Base-by-base conservation (phyloP, 23 tunicate species). In the Ascidia mentula region DNA sequence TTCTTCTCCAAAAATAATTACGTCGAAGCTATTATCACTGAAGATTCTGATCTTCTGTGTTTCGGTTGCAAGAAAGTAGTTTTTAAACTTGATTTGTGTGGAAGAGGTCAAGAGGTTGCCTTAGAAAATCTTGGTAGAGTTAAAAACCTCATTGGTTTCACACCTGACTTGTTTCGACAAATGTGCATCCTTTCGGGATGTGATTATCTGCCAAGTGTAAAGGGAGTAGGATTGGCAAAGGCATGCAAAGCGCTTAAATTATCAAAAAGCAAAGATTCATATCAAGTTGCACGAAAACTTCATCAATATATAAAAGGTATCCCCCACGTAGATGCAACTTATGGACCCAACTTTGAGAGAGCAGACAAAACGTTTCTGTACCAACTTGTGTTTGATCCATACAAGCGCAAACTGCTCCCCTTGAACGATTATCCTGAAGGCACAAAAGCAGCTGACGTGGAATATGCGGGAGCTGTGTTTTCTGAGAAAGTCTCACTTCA, bases 121-220 rank as follows among this genome's bases (percentile, higher is more conserved):
- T 18, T 77, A 13, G 82, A 77, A 34, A 80, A 84, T 32, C 60
- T 93, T 13, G 83, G 80, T 22, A 42, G 80, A n/a, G 89, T 93
- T 6, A 88, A 85, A 72, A 80, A 77, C 59, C 72, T 93, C 3
- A 74, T 46, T 18, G 97, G 90, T 76, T 93, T 93, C 73, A 93
- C 98, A 12, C 88, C 80, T 1, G 93, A 88, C 31, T 37, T 76
- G 46, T 93, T 93, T 79, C 83, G 98, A 46, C 98, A 93, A 26
- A 88, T 88, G 98, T 93, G 98, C 45, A 93, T 93, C 59, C 60
- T 93, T 31, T 93, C 98, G 12, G 98, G 98, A 12, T 93, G 98
- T 72, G 98, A 93, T 80, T 93, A 93, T 76, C 42, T 93, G 79
- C 92, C 92, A 28, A 93, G 90, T 76, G 83, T 93, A 1, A 88